Percentiles rank a stretch among this genome's conserved stretches.
These are phyloP conservation scores for Vireo altiloquus DNA, from an alignment of 2,113 vertebrate species.

Conservation along the genomic window DNA sequence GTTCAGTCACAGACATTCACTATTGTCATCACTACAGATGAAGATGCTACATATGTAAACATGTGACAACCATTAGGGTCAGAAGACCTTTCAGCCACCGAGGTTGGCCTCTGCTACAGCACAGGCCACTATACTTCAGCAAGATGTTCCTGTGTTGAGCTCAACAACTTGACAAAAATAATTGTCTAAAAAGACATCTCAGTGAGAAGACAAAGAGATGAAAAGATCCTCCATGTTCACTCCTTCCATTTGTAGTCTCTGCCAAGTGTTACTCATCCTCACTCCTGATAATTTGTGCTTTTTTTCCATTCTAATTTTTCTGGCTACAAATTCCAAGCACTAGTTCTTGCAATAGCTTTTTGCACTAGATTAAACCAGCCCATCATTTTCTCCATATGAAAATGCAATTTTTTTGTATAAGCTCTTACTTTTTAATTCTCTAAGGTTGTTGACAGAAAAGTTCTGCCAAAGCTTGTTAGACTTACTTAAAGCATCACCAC, in stretches of 20 bases:
- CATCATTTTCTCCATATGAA: neutral
- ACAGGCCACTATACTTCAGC: neutral
- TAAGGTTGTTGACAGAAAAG: neutral
- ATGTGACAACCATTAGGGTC: neutral
- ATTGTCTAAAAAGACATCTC: neutral
- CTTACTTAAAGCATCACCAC: neutral
- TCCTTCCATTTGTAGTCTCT: neutral
- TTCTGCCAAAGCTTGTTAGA: neutral
- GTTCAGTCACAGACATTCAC: neutral
- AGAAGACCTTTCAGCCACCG: neutral
- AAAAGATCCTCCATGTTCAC: neutral
- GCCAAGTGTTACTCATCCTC: conserved; percentile 21
- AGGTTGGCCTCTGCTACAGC: neutral
- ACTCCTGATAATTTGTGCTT: neutral
- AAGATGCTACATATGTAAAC: neutral
- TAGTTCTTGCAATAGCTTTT: neutral
- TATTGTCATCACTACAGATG: neutral
- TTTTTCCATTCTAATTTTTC: conserved; percentile 34
- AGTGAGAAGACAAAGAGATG: neutral
- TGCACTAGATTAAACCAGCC: neutral
- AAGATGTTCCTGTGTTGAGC: neutral
- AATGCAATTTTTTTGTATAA: neutral
- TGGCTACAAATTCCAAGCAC: neutral
- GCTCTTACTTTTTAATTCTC: neutral
- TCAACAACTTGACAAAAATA: neutral